Conservation (phyloP, 2,797 vertebrate species). For the Pangasius larnaudii region DNA sequence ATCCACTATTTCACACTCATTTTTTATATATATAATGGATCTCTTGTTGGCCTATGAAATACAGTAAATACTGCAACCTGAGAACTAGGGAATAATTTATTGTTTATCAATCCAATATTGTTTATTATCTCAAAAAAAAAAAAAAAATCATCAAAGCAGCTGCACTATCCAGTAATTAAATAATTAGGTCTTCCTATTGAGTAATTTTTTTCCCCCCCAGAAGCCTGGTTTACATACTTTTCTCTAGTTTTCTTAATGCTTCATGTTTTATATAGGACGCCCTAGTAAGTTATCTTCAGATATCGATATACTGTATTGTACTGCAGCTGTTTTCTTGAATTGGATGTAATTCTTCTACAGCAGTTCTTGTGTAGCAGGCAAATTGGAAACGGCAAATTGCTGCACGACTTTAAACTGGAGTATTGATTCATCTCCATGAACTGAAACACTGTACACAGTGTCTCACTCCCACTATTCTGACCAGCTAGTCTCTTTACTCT, state of each 20-base stretch:
- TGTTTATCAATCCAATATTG: too few species aligned
- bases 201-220: too few species aligned
- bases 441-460: background rate
- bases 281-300: background rate
- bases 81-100: background rate
- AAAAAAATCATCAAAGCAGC: background rate
- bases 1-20: background rate
- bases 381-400: background rate
- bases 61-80: background rate
- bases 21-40: background rate
- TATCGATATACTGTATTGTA: background rate
- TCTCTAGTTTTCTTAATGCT: background rate
- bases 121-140: too few species aligned
- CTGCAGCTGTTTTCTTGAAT: background rate
- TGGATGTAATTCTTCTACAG: background rate
- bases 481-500: slow-evolving; percentile 83
- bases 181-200: background rate
- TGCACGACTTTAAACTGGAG: background rate
- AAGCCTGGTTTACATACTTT: background rate
- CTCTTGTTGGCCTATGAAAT: background rate
- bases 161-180: background rate
- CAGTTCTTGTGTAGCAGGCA: background rate
- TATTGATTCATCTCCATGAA: background rate
- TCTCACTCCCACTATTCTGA: slow-evolving; percentile 46
- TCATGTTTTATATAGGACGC: background rate